A percentile compares a stretch with the other conserved stretches of the same genome.
Evolutionary conservation across 2,797 vertebrate species (phyloP).

Genomic region (Hyperoplus immaculatus): DNA sequence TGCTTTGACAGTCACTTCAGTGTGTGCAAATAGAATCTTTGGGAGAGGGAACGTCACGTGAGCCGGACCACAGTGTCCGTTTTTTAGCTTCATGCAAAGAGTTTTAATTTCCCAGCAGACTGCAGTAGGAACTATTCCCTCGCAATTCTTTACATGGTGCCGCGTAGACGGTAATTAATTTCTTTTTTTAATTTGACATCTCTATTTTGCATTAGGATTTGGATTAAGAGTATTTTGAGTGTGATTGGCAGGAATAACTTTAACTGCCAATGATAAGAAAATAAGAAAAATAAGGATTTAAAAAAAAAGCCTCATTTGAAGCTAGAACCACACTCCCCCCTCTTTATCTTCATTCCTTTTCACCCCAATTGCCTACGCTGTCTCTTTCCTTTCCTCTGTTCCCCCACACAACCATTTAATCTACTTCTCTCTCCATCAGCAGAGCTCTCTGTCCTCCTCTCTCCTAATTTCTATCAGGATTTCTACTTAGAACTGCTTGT

Average conservation of each 20-base stretch:
- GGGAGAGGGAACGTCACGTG: background rate
- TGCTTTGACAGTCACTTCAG: conserved; percentile 14
- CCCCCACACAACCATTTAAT: conserved; percentile 37
- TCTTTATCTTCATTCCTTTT: conserved; percentile 25
- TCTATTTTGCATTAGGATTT: conserved; percentile 33
- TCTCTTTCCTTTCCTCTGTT: conserved; percentile 10
- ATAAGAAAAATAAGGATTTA: background rate
- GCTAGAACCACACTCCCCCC: conserved; percentile 10
- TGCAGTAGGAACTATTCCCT: conserved; percentile 43
- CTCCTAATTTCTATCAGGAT: conserved; percentile 50
- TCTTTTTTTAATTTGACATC: conserved; percentile 22
- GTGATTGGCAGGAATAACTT: conserved; percentile 5
- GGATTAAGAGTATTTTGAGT: background rate
- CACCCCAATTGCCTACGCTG: conserved; percentile 21
- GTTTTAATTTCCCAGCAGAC: conserved; percentile 59
- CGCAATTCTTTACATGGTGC: conserved; percentile 20
- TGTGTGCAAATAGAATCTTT: conserved; percentile 31
- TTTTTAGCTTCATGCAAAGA: conserved; percentile 64
- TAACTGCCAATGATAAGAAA: conserved; percentile 22
- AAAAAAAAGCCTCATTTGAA: conserved; percentile 35
- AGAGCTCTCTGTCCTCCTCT: conserved; percentile 28
- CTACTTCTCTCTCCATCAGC: conserved; percentile 39
- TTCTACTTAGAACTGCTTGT: conserved; percentile 34
- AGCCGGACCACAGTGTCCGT: conserved; percentile 24
- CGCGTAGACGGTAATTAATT: conserved; percentile 21